phyloP scores from a whole-genome alignment of 1,140 invertebrate genomes.

The Drosophila aff. region DNA sequence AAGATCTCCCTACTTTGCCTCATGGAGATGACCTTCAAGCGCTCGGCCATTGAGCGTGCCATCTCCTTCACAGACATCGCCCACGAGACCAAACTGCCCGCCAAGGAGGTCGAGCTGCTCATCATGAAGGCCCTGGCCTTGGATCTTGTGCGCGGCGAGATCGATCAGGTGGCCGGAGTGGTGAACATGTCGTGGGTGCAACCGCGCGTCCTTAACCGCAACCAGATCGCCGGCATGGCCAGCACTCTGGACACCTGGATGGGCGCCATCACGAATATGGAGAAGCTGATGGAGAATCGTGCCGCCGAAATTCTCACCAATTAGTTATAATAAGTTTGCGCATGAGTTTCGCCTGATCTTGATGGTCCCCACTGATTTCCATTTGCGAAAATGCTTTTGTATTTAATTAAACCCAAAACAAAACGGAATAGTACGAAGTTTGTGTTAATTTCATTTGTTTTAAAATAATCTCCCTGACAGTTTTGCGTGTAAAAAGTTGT shows the following conservation, averaged over 20 bases:
- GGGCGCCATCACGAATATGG: conserved; percentile 93
- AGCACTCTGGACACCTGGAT: conserved; percentile 92
- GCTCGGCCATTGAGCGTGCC: conserved; percentile 90
- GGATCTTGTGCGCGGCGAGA: conserved; percentile 96
- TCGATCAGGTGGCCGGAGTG: conserved; percentile 94
- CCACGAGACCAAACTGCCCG: conserved; percentile 91
- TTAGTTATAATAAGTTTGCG: conserved; percentile 56
- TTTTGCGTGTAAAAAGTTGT: conserved; percentile 40
- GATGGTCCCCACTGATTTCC: conserved; percentile 39
- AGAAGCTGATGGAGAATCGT: conserved; percentile 91
- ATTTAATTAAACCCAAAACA: conserved; percentile 62
- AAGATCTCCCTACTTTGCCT: conserved; percentile 98
- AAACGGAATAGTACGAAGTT: conserved; percentile 11
- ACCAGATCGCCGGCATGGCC: conserved; percentile 92
- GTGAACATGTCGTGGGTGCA: conserved; percentile 96
- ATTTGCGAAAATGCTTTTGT: conserved; percentile 64
- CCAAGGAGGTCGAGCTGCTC: conserved; percentile 96
- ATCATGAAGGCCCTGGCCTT: conserved; percentile 99
- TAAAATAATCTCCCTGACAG: conserved; percentile 38
- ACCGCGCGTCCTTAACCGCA: conserved; percentile 93
- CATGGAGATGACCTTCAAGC: conserved; percentile 96
- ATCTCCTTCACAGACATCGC: conserved; percentile 97
- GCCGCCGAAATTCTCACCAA: conserved; percentile 93
- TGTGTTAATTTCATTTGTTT: conserved; percentile 35
- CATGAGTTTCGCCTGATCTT: conserved; percentile 32